These are phyloP conservation scores for Macroglossus sobrinus DNA, from an alignment of 2,113 vertebrate species.

Conservation along the genomic window DNA sequence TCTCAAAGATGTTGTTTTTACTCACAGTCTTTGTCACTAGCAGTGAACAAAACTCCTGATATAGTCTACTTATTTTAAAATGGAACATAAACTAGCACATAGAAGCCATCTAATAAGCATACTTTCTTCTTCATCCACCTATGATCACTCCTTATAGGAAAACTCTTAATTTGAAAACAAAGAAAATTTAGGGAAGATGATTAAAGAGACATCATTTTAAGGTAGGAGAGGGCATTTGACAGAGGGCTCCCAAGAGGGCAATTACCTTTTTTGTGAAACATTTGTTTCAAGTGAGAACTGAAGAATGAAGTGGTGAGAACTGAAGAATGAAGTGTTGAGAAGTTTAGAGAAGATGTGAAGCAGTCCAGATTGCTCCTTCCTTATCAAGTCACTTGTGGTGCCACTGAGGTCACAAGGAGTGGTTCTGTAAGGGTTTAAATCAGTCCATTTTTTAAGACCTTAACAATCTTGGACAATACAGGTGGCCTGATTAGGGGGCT, in stretches of 20 bases:
- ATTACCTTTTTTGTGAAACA: background rate
- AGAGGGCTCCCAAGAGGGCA: background rate
- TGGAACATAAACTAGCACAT: background rate
- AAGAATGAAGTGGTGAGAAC: background rate
- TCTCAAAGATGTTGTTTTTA: background rate
- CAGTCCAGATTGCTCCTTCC: background rate
- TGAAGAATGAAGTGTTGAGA: background rate
- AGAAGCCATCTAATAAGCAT: background rate
- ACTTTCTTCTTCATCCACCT: background rate
- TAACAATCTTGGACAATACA: background rate
- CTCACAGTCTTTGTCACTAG: background rate
- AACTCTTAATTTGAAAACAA: background rate
- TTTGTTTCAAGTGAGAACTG: background rate
- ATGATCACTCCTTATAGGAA: background rate
- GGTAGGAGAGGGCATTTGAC: background rate
- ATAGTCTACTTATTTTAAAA: background rate
- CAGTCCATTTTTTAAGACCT: background rate
- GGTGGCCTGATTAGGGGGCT: background rate
- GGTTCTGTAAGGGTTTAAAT: background rate
- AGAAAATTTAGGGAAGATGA: background rate
- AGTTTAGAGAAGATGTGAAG: background rate
- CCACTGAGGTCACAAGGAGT: background rate
- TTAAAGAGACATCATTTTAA: background rate
- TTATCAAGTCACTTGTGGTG: background rate
- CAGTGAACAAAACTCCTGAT: background rate